Evolutionary conservation across 2,113 vertebrate species (phyloP).

Genomic region (Lepus europaeus): DNA sequence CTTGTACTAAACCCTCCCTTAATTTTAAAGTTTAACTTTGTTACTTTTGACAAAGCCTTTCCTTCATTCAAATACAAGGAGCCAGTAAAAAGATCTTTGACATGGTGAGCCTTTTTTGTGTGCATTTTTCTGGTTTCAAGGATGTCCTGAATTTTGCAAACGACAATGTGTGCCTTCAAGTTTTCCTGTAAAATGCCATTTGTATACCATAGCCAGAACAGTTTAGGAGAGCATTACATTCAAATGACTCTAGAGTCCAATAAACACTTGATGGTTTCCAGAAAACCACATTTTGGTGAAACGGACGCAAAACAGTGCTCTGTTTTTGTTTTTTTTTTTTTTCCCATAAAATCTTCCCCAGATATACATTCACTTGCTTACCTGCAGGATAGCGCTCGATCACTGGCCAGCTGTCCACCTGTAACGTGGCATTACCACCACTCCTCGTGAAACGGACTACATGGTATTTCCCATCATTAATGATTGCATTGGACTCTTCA

Average conservation of each 20-base stretch:
- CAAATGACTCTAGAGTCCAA: conserved; percentile 76
- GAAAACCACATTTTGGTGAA: conserved; percentile 69
- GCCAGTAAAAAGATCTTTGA: conserved; percentile 81
- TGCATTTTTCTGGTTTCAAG: conserved; percentile 80
- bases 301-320: conserved; percentile 73
- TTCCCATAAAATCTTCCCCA: conserved; percentile 46
- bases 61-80: conserved; percentile 81
- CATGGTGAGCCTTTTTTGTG: conserved; percentile 79
- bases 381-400: conserved; percentile 99
- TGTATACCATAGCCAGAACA: conserved; percentile 80
- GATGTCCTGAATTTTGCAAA: conserved; percentile 85
- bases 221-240: conserved; percentile 80
- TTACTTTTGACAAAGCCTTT: conserved; percentile 97
- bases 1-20: conserved; percentile 56
- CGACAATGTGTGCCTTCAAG: conserved; percentile 80
- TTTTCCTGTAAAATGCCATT: conserved; percentile 85
- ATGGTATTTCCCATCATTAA: conserved; percentile 99
- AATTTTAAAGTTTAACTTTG: conserved; percentile 62
- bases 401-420: conserved; percentile 99
- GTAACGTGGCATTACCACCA: conserved; percentile 98
- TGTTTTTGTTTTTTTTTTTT: conserved; percentile 42
- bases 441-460: conserved; percentile 99
- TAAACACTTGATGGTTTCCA: conserved; percentile 69
- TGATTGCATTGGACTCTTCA: conserved; percentile 97
- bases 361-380: conserved; percentile 87